A percentile compares a stretch with the other conserved stretches of the same genome.
Conservation (phyloP, 2,113 vertebrate genomes). For the Vulpes vulpes region DNA sequence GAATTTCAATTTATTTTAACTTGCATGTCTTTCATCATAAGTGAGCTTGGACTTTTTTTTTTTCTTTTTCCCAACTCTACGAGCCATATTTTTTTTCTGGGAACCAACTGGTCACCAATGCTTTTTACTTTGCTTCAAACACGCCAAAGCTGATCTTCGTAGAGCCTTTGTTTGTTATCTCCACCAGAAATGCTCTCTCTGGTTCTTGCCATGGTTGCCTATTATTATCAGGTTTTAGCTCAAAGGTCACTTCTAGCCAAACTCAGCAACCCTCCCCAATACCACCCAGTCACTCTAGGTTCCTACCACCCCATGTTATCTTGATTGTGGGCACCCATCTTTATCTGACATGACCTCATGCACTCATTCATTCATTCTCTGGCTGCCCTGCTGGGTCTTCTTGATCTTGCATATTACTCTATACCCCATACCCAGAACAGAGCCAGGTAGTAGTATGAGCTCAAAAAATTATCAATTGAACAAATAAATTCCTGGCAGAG, state of each 20-base stretch:
- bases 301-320: not conserved
- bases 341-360: not conserved
- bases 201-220: not conserved
- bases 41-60: not conserved
- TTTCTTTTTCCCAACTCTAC: not conserved
- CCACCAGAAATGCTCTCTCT: not conserved
- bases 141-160: not conserved
- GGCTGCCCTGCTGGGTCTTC: not conserved
- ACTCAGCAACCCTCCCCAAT: not conserved
- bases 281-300: not conserved
- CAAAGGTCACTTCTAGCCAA: not conserved
- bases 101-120: not conserved
- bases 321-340: fast-evolving
- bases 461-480: not conserved
- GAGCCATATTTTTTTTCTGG: not conserved
- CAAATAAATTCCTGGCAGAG: not conserved
- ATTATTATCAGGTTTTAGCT: not conserved
- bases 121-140: not conserved
- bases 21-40: not conserved
- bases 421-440: not conserved
- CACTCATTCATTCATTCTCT: not conserved
- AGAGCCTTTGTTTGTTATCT: not conserved
- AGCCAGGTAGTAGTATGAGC: not conserved
- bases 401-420: not conserved
- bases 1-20: not conserved